Conservation (phyloP, 2,888 invertebrate species). For the Heteromyza rotundicornis region DNA sequence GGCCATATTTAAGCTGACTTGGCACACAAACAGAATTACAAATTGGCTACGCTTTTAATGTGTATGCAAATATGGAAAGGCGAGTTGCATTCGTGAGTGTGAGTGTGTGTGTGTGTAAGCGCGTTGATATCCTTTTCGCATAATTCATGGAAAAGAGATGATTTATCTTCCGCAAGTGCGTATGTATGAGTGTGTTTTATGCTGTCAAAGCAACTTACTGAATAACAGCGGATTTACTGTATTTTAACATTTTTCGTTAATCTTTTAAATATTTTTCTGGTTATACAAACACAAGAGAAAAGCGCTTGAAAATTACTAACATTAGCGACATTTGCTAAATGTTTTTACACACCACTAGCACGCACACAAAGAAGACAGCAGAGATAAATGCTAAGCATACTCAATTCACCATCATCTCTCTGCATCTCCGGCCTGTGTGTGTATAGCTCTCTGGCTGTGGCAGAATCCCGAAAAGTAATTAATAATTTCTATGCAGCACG, state of each 20-base stretch:
- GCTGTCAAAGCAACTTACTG: background rate
- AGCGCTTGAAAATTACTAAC: too few relatives aligned
- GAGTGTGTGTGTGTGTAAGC: background rate
- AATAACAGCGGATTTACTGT: background rate
- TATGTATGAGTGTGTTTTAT: background rate
- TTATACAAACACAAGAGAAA: too few relatives aligned
- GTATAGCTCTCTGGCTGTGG: background rate
- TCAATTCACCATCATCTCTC: too few relatives aligned
- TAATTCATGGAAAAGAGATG: too few relatives aligned
- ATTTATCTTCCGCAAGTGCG: background rate
- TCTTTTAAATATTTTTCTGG: too few relatives aligned
- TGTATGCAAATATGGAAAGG: constrained; percentile 53
- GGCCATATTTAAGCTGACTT: too few relatives aligned
- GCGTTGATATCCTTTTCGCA: background rate
- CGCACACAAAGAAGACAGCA: too few relatives aligned
- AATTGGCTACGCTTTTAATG: constrained; percentile 52
- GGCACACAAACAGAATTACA: constrained; percentile 54
- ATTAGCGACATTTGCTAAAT: too few relatives aligned
- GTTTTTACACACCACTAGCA: too few relatives aligned
- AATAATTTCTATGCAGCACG: constrained; percentile 8
- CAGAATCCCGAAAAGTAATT: too few relatives aligned
- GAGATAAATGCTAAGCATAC: background rate
- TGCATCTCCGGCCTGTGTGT: background rate
- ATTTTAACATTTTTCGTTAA: too few relatives aligned
- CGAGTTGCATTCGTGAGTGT: constrained; percentile 35